phyloP scores from a whole-genome alignment of 2,113 vertebrate species.

The Rana temporaria region DNA sequence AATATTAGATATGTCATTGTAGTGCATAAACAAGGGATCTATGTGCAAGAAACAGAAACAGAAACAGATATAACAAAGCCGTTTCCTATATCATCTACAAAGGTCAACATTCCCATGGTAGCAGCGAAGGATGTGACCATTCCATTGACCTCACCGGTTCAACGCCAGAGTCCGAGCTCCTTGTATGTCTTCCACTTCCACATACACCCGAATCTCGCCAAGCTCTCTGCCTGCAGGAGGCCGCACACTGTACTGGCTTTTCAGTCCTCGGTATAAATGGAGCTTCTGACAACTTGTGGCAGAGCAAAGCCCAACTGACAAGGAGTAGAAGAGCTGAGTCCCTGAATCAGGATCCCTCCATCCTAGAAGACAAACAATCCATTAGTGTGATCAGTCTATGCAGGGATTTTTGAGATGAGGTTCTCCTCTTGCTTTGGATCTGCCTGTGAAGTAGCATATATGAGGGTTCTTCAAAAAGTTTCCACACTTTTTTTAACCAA shows the following conservation, averaged over 20 bases:
- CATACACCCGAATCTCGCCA: slow-evolving; percentile 61
- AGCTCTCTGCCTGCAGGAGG: slow-evolving; percentile 56
- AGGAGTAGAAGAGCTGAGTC: slow-evolving; percentile 74
- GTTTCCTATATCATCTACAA: too few relatives aligned
- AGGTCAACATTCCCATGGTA: too few relatives aligned
- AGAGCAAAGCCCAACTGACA: slow-evolving; percentile 70
- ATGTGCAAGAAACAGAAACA: too few relatives aligned
- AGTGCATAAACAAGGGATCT: not conserved
- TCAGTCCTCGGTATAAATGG: slow-evolving; percentile 77
- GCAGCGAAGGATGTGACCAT: not conserved
- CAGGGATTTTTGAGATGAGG: too few relatives aligned
- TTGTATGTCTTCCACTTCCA: slow-evolving; percentile 72
- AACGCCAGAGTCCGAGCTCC: slow-evolving; percentile 70
- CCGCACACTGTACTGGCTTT: slow-evolving; percentile 63
- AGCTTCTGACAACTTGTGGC: slow-evolving; percentile 63
- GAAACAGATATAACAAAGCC: too few relatives aligned
- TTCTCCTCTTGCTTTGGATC: too few relatives aligned
- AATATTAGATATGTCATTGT: not conserved
- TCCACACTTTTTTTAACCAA: too few relatives aligned
- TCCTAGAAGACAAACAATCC: slow-evolving; percentile 56
- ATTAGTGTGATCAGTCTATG: too few relatives aligned
- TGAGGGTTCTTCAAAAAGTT: too few relatives aligned
- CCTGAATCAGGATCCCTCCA: slow-evolving; percentile 69
- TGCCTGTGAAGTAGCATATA: too few relatives aligned
- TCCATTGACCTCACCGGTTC: slow-evolving; percentile 66